Conservation (phyloP, 30 jellyfish, hydroid and myxozoan genomes). For the Nemopilema nomurai region DNA sequence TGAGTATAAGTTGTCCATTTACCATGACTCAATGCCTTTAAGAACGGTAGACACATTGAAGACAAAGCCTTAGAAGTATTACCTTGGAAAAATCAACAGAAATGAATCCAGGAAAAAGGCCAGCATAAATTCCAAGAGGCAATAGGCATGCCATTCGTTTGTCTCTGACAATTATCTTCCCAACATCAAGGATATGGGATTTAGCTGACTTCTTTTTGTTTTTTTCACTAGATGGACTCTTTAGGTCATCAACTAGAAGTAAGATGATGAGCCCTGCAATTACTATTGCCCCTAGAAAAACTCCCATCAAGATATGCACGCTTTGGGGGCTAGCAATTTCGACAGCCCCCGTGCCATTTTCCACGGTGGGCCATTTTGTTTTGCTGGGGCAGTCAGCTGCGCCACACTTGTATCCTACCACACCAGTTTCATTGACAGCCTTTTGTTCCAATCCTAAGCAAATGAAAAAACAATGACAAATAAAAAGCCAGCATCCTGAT, state of each 20-base stretch:
- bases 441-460: background rate
- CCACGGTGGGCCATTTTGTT: background rate
- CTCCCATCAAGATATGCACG: constrained; percentile 30
- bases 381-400: constrained; percentile 54
- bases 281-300: constrained; percentile 33
- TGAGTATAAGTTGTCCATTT: no score
- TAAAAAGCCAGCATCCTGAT: no score
- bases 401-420: constrained; percentile 28
- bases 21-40: no score
- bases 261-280: constrained; percentile 20
- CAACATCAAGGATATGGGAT: constrained; percentile 16
- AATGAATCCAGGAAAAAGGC: constrained; percentile 41
- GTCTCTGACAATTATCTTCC: constrained; percentile 25
- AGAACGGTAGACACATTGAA: no score
- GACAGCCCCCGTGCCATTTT: background rate
- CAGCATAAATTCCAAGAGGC: constrained; percentile 14
- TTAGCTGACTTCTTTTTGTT: constrained; percentile 9
- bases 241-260: constrained; percentile 25
- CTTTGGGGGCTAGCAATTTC: constrained; percentile 39
- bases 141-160: constrained; percentile 39
- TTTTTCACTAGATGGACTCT: constrained; percentile 5
- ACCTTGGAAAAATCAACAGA: constrained; percentile 49
- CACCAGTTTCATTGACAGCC: background rate
- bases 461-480: no score
- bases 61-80: background rate